A percentile compares a stretch with the other conserved stretches of the same genome.
These are phyloP conservation scores for Protonemura montana DNA, from an alignment of 2,888 invertebrate genomes.

Conservation along the genomic window DNA sequence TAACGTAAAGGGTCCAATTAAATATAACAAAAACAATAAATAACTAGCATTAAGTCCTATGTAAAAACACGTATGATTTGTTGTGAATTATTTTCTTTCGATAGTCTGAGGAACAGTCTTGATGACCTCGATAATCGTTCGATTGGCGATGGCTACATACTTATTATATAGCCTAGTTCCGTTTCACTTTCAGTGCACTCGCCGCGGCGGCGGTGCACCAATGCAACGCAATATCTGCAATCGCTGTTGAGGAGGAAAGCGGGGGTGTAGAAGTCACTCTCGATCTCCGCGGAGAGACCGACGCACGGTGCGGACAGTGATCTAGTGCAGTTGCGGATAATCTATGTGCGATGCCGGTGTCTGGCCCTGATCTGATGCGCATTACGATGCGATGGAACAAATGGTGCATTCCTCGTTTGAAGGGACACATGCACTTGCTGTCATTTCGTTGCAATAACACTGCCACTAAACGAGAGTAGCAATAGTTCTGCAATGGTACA, in stretches of 20 bases:
- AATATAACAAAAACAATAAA: not conserved
- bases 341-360: too few relatives aligned
- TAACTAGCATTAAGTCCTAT: not conserved
- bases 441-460: too few relatives aligned
- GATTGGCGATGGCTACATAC: constrained; percentile 24
- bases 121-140: constrained; percentile 32
- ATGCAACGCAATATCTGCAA: not conserved
- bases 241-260: not conserved
- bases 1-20: not conserved
- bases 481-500: too few relatives aligned
- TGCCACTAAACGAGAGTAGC: too few relatives aligned
- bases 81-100: not conserved
- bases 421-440: too few relatives aligned
- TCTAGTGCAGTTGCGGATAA: too few relatives aligned
- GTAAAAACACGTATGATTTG: constrained; percentile 5
- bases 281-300: not conserved
- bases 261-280: constrained; percentile 4
- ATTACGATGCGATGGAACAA: too few relatives aligned
- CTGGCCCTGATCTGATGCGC: too few relatives aligned
- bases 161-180: constrained; percentile 39
- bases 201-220: not conserved
- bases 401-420: too few relatives aligned
- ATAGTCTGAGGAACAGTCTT: not conserved
- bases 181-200: constrained; percentile 39
- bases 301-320: too few relatives aligned